Percentiles rank a stretch among this genome's conserved stretches.
Evolutionary conservation across 2,888 invertebrate genomes (phyloP).

Genomic region (Pilophorus perplexus): DNA sequence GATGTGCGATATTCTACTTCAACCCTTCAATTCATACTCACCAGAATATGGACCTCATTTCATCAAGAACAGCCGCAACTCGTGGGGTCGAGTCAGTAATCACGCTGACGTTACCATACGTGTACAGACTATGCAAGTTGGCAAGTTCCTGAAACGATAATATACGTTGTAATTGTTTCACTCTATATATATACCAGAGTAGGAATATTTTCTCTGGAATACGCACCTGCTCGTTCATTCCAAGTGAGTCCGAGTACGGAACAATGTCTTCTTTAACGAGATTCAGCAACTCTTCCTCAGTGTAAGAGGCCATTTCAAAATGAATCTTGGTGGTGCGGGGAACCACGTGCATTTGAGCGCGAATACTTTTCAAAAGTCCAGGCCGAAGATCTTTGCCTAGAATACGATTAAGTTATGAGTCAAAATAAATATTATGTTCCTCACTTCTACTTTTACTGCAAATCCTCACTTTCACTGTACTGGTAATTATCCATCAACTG

Average conservation of each 20-base stretch:
- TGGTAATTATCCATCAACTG: conserved; percentile 89
- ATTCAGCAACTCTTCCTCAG: conserved; percentile 66
- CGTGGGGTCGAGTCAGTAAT: conserved; percentile 77
- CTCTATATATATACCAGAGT: background rate
- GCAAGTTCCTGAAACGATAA: conserved; percentile 61
- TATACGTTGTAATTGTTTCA: background rate
- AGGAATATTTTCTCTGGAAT: too few species aligned
- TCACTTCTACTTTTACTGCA: too few species aligned
- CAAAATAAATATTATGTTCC: too few species aligned
- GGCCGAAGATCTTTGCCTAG: conserved; percentile 55
- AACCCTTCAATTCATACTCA: conserved; percentile 41
- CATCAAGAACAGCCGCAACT: conserved; percentile 74
- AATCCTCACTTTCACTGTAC: conserved; percentile 58
- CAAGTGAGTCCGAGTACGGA: conserved; percentile 74
- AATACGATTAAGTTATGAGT: conserved; percentile 13
- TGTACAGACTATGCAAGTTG: conserved; percentile 69
- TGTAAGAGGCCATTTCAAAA: conserved; percentile 85
- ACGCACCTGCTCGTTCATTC: conserved; percentile 82
- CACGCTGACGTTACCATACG: conserved; percentile 67
- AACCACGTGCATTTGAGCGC: conserved; percentile 64
- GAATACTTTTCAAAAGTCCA: conserved; percentile 63
- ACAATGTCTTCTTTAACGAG: conserved; percentile 66
- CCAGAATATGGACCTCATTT: conserved; percentile 69
- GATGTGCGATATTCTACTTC: too few species aligned
- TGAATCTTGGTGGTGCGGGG: conserved; percentile 65